Base-by-base conservation (phyloP, 2,888 invertebrate species). In the Caenorhabditis sp. region DNA sequence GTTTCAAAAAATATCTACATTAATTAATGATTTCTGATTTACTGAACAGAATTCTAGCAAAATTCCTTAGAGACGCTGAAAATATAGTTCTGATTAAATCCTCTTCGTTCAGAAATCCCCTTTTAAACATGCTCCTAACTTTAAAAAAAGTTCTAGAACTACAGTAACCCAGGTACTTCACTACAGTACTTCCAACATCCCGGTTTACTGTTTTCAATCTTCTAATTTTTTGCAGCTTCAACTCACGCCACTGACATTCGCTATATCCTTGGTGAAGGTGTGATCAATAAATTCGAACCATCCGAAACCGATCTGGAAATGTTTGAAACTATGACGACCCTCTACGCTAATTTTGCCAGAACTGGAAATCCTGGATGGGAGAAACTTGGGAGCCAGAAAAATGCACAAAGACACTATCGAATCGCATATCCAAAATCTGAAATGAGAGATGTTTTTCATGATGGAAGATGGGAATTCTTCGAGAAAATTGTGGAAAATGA, bases 341-440 rank as follows among this genome's bases (percentile, higher is more conserved):
- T 70, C 31, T 81, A 75, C 52, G 59, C 82, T 5, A 81, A 83
- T 57, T 83, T 83, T 38, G 75, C 79, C 23, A 83, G 83, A 76
- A 80, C 68, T 43, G 80, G 82, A n/a, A 25, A 17, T n/a, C 23
- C 17, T 8, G 59, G 49, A 21, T 70, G 70, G 70, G 59, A 66
- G 21, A 66, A 66, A 27, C 66, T 62, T 56, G 62, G 25, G 5
- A 10, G 10, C 5, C 10, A 4, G 31, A 31, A 31, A 4, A 31
- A 31, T 31, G 4, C 5, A 3, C 59, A 59, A 23, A 53, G 59
- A 49, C 62, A 70, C 52, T 70, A 60, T 52, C 38, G 53, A 7
- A 70, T 70, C 25, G 27, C 61, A 3, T 52, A 53, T 54, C 70
- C 70, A n/a, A 52, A 7, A n/a, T 59, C 62, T 31, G 62, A 66